phyloP scores from a whole-genome alignment of 2,797 vertebrate genomes.

The Dicrostonyx torquatus region DNA sequence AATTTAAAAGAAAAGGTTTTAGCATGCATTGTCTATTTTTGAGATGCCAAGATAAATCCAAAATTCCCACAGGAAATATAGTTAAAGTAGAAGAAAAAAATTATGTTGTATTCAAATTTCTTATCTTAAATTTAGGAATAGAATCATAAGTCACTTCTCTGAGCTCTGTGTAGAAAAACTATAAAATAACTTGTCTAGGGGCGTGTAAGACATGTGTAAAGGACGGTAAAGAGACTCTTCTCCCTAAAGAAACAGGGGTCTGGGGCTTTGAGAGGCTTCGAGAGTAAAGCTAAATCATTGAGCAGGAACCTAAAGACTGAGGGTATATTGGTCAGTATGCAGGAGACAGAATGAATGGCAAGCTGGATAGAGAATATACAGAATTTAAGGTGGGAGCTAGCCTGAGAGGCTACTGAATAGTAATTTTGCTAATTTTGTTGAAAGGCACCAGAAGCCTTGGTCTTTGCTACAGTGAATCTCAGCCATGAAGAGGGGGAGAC shows the following conservation, averaged over 20 bases:
- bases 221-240: neutral
- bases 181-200: neutral
- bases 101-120: conserved; percentile 46
- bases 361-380: neutral
- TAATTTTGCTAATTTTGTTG: neutral
- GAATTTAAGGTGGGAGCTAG: neutral
- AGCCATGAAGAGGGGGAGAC: neutral
- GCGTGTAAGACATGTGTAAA: neutral
- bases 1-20: conserved; percentile 38
- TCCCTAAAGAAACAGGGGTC: neutral
- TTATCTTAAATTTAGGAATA: conserved; percentile 37
- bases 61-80: conserved; percentile 45
- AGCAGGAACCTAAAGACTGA: neutral
- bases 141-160: neutral
- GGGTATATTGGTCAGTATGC: neutral
- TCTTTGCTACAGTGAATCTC: neutral
- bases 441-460: neutral
- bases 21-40: conserved; percentile 15
- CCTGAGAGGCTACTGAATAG: neutral
- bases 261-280: neutral
- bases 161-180: conserved; percentile 42
- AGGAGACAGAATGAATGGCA: neutral
- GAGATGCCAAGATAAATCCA: conserved; percentile 25
- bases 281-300: neutral
- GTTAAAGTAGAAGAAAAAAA: conserved; percentile 15